These are phyloP conservation scores for Sarcophaga variegata DNA, from an alignment of 2,888 invertebrate species.

Conservation along the genomic window DNA sequence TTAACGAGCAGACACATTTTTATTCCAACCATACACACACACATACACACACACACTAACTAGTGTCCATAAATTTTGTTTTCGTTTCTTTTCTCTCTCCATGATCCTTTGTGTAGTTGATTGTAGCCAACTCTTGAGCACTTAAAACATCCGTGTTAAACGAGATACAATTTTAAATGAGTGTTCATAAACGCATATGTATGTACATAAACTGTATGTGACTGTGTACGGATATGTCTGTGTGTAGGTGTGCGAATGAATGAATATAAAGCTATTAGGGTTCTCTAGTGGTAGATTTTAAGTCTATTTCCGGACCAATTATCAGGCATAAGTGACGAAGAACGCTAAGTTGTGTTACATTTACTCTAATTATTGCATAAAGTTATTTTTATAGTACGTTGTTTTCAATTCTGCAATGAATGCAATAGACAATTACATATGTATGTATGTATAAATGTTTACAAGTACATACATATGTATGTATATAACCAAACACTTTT, in stretches of 20 bases:
- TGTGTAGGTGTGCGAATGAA: constrained; percentile 3
- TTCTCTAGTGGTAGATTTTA: constrained; percentile 69
- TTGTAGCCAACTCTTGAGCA: constrained; percentile 56
- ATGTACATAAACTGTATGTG: not conserved
- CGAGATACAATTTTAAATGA: constrained; percentile 50
- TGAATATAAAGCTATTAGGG: constrained; percentile 64
- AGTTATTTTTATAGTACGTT: constrained; percentile 45
- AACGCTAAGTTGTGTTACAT: constrained; percentile 53
- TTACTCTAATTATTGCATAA: constrained; percentile 63
- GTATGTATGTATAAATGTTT: too few species aligned
- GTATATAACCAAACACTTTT: too few species aligned
- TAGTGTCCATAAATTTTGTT: not conserved
- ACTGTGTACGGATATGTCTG: not conserved
- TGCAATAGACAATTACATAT: too few species aligned
- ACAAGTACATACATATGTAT: too few species aligned
- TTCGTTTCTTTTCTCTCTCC: not conserved
- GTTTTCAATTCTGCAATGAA: too few species aligned
- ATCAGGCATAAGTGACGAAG: constrained; percentile 55
- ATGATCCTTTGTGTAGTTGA: constrained; percentile 40
- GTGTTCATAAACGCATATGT: not conserved
- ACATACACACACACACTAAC: too few species aligned
- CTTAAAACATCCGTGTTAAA: constrained; percentile 69
- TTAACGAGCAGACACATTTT: constrained; percentile 65
- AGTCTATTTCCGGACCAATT: constrained; percentile 70
- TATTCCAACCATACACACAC: not conserved